Evolutionary conservation across 2,888 invertebrate genomes (phyloP).

Genomic region (Ophioninae sp.): DNA sequence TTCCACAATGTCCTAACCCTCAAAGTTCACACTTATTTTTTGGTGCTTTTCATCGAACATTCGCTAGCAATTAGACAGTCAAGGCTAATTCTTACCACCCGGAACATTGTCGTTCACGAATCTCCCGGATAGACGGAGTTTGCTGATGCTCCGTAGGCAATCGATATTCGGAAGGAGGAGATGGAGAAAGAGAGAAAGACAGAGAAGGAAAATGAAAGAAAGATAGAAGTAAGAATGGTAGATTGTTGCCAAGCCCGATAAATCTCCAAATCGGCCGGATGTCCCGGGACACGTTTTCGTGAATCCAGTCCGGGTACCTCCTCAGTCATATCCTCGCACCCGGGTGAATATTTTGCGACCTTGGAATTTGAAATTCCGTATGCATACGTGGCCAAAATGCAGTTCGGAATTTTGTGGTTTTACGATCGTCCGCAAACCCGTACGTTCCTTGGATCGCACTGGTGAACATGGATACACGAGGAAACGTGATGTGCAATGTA

Average conservation of each 20-base stretch:
- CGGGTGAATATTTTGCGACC: slow-evolving; percentile 42
- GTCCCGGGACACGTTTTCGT: slow-evolving; percentile 10
- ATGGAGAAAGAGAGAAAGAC: neutral
- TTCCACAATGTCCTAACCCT: no score
- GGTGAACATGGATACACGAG: neutral
- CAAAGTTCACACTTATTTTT: neutral
- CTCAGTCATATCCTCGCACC: slow-evolving; percentile 11
- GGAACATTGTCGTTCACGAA: neutral
- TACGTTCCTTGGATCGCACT: neutral
- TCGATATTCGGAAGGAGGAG: neutral
- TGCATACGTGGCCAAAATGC: slow-evolving; percentile 2
- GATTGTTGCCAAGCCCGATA: slow-evolving; percentile 44
- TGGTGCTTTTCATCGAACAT: neutral
- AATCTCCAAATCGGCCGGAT: slow-evolving; percentile 49
- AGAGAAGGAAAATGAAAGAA: neutral
- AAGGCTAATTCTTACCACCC: neutral
- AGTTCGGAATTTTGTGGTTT: slow-evolving; percentile 17
- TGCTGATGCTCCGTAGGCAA: slow-evolving; percentile 6
- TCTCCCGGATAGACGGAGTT: neutral
- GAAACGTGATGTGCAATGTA: neutral
- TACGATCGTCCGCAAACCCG: slow-evolving; percentile 11
- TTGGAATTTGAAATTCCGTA: slow-evolving; percentile 29
- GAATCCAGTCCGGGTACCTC: slow-evolving; percentile 2
- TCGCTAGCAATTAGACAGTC: neutral
- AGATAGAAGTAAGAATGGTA: neutral